Conservation (phyloP, 2,797 vertebrate species). For the Hemibagrus guttatus region DNA sequence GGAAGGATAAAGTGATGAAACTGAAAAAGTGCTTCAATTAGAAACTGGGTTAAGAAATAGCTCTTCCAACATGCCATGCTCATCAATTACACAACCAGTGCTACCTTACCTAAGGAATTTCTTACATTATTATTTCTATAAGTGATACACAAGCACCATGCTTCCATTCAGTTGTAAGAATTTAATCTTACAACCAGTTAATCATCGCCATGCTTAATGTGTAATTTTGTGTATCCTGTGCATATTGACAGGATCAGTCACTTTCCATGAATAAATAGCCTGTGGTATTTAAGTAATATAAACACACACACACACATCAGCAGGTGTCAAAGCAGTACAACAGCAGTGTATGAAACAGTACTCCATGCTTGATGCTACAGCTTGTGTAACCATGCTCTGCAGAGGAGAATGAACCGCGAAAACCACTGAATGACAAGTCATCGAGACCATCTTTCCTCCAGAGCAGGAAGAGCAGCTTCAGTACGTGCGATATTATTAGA, state of each 20-base stretch:
- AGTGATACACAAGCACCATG: not conserved
- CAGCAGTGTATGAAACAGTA: not conserved
- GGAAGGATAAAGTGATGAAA: conserved; percentile 33
- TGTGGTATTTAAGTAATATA: not conserved
- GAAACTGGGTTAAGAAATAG: not conserved
- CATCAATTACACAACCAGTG: not conserved
- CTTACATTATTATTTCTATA: not conserved
- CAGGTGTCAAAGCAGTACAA: conserved; percentile 10
- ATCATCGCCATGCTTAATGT: not conserved
- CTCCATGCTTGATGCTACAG: not conserved
- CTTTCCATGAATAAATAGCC: not conserved
- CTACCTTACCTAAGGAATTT: not conserved
- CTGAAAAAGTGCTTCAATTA: not conserved
- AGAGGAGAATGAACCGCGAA: conserved; percentile 66
- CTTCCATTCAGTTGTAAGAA: not conserved
- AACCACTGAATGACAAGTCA: conserved; percentile 65
- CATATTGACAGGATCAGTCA: not conserved
- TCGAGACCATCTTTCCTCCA: conserved; percentile 47
- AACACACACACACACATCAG: not conserved
- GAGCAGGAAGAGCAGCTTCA: conserved; percentile 68
- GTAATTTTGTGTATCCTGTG: not conserved
- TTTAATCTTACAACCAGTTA: not conserved
- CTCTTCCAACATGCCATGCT: not conserved
- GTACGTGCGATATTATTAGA: conserved; percentile 65
- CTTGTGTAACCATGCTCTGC: conserved; percentile 28